Base-by-base conservation (phyloP, 2,797 vertebrate genomes). In the Miichthys miiuy region DNA sequence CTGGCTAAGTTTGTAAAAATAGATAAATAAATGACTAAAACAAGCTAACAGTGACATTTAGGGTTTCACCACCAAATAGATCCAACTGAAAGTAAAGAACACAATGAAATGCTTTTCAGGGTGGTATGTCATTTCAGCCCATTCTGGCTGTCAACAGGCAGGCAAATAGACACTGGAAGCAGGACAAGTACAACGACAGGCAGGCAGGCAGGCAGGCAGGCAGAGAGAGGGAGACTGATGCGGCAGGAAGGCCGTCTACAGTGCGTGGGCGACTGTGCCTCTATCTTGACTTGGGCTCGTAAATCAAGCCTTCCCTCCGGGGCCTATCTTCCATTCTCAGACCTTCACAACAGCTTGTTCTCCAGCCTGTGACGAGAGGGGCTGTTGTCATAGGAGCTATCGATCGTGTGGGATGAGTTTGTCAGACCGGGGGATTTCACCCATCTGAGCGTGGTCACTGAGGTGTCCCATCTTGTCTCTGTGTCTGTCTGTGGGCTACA, bases 341-440 rank as follows among this genome's bases (percentile, higher is more conserved):
- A 89, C 92, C 90, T 92, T 89, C 89, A 85, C 88, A 91, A 88
- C 90, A 87, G 87, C 92, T 91, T 93, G 92, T 92, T 94, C 90
- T 87, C 73, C 85, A 77, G 91, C 80, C 89, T 91, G 92, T 91
- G 91, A 93, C 91, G 85, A 89, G 90, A 86, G 61, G 85, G 68
- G 78, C 87, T 87, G 92, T 90, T 90, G 92, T 94, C 93, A 92
- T 88, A 86, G 91, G 75, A 82, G 89, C 90, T 82, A 94, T 94
- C 91, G 90, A 93, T 94, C 88, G 86, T 70, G 84, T 73, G 86
- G 89, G 91, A 93, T 91, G 92, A 92, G 89, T 93, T 91, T 88
- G 89, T 91, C 74, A 69, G 87, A 81, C 77, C 71, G 61, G 77
- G 81, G 88, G 83, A 89, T 90, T 93, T 90, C 86, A 89, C 85